Percentiles rank a stretch among this genome's conserved stretches.
These are phyloP conservation scores for Acanthosepion pharaonis DNA, from an alignment of 2,888 invertebrate species.

Conservation along the genomic window DNA sequence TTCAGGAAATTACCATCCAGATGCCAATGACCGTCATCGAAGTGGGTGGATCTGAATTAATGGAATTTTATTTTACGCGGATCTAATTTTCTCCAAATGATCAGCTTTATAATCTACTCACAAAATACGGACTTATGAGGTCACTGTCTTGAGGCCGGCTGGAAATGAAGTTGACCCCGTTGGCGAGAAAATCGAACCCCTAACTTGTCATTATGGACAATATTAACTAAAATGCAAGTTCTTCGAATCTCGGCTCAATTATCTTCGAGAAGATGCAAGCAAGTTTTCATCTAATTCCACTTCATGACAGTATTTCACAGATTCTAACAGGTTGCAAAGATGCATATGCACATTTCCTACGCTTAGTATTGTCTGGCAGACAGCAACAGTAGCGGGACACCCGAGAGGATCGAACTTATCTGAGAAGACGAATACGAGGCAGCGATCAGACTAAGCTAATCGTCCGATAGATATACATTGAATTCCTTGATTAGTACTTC, in stretches of 20 bases:
- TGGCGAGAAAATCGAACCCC: not conserved
- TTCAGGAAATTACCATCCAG: not conserved
- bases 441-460: too few relatives aligned
- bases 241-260: not conserved
- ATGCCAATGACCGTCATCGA: not conserved
- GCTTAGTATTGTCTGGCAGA: too few relatives aligned
- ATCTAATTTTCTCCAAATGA: not conserved
- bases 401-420: too few relatives aligned
- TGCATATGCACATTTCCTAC: too few relatives aligned
- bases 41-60: not conserved
- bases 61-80: not conserved
- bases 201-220: not conserved
- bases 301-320: not conserved
- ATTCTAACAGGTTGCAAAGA: not conserved
- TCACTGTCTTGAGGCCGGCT: not conserved
- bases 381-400: too few relatives aligned
- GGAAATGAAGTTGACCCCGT: constrained; percentile 33
- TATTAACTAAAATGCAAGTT: not conserved
- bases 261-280: not conserved
- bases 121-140: constrained; percentile 18
- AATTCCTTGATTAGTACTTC: too few relatives aligned
- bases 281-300: not conserved
- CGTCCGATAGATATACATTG: too few relatives aligned
- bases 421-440: too few relatives aligned
- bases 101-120: not conserved